phyloP scores from a whole-genome alignment of 2,113 vertebrate genomes.

The Poecile atricapillus region DNA sequence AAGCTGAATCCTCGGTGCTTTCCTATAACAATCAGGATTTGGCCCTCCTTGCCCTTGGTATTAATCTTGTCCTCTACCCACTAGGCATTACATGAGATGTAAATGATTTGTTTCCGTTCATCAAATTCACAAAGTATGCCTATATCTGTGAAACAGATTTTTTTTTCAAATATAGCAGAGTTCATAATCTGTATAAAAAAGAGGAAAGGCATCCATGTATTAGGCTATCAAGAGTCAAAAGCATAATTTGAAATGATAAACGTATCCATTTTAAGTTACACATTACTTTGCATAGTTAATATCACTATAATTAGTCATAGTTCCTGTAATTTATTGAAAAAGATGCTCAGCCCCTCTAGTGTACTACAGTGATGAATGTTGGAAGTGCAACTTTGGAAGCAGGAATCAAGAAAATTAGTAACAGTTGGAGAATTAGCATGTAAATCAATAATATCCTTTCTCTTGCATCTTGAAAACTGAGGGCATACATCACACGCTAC shows the following conservation, averaged over 20 bases:
- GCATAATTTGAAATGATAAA: slow-evolving; percentile 83
- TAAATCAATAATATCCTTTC: slow-evolving; percentile 80
- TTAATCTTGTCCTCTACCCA: neutral
- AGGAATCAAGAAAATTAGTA: slow-evolving; percentile 84
- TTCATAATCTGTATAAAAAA: slow-evolving; percentile 25
- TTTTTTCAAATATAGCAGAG: neutral
- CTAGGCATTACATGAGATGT: neutral
- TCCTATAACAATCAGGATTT: neutral
- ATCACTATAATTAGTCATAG: slow-evolving; percentile 85
- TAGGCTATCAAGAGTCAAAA: slow-evolving; percentile 76
- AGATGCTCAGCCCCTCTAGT: slow-evolving; percentile 80
- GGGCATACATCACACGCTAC: slow-evolving; percentile 38
- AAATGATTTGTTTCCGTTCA: slow-evolving; percentile 38
- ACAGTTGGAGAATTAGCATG: slow-evolving; percentile 83
- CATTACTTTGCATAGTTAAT: slow-evolving; percentile 85
- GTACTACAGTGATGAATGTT: slow-evolving; percentile 82
- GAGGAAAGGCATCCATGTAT: slow-evolving; percentile 56
- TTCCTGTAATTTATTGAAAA: slow-evolving; percentile 85
- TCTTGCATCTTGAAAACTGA: slow-evolving; percentile 61
- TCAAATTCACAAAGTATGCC: neutral
- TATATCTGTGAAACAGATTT: slow-evolving; percentile 13
- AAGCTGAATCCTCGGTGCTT: neutral
- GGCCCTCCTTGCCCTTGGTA: neutral
- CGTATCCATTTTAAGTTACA: slow-evolving; percentile 81
- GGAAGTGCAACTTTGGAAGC: slow-evolving; percentile 79